A percentile compares a stretch with the other conserved stretches of the same genome.
These are phyloP conservation scores for Bombus sibiricus DNA, from an alignment of 1,140 invertebrate species.

Conservation along the genomic window DNA sequence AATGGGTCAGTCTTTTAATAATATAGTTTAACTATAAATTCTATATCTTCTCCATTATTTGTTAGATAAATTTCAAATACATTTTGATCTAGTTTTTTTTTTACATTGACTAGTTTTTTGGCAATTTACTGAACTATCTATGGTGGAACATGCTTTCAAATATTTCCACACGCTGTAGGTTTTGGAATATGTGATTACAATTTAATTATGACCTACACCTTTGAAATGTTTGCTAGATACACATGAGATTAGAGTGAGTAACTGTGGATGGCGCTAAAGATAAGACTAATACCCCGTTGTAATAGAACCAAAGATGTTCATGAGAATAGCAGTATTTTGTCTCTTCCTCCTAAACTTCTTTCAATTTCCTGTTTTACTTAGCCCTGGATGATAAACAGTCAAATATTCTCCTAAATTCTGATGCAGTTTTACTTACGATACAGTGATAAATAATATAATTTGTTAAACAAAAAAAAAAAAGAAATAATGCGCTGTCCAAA, in stretches of 20 bases:
- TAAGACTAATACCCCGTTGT: slow-evolving; percentile 59
- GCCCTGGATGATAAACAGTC: slow-evolving; percentile 10
- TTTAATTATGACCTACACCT: neutral
- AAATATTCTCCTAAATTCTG: slow-evolving; percentile 45
- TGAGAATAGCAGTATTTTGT: slow-evolving; percentile 74
- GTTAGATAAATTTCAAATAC: neutral
- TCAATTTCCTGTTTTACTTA: slow-evolving; percentile 17
- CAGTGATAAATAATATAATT: neutral
- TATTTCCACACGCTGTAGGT: neutral
- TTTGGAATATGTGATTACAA: slow-evolving; percentile 13
- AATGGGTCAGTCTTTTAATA: neutral
- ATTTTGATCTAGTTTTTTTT: neutral
- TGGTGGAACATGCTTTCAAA: neutral
- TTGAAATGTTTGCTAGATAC: neutral
- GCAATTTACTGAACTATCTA: neutral
- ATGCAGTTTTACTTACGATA: neutral
- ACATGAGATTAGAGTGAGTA: slow-evolving; percentile 28
- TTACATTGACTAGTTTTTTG: neutral
- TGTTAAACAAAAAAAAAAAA: neutral
- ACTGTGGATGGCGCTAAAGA: slow-evolving; percentile 43
- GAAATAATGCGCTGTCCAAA: no score
- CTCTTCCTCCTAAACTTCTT: slow-evolving; percentile 63
- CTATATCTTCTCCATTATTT: neutral
- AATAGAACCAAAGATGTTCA: slow-evolving; percentile 79
- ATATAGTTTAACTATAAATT: no score